These are phyloP conservation scores for Cheilinus undulatus DNA, from an alignment of 2,113 vertebrate genomes.

Conservation along the genomic window DNA sequence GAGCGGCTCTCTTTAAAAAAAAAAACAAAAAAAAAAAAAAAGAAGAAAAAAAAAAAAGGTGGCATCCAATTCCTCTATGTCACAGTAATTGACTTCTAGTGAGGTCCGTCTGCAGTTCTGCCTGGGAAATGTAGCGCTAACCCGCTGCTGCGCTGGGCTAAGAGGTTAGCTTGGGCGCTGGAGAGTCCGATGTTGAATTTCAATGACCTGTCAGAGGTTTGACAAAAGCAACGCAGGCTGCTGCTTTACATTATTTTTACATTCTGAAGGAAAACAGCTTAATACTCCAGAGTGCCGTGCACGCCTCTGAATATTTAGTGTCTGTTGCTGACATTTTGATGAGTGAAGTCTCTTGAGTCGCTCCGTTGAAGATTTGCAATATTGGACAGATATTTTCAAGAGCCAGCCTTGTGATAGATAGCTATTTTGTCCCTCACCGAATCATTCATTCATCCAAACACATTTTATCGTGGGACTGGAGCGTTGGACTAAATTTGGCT, in stretches of 20 bases:
- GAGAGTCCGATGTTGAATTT: constrained; percentile 69
- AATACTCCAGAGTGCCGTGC: constrained; percentile 70
- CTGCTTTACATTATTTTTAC: constrained; percentile 77
- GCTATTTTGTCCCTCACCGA: constrained; percentile 54
- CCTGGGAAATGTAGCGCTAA: constrained; percentile 35
- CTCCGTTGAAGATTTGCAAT: constrained; percentile 62
- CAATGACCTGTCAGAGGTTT: constrained; percentile 73
- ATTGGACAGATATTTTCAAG: constrained; percentile 71
- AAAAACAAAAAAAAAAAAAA: constrained; percentile 13
- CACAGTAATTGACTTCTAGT: constrained; percentile 63
- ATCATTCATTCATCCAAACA: constrained; percentile 59
- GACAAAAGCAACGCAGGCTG: constrained; percentile 65
- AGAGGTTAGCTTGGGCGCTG: constrained; percentile 48
- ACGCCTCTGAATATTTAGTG: constrained; percentile 74
- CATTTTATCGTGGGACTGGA: constrained; percentile 52
- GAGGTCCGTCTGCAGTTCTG: constrained; percentile 15
- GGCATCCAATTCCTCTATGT: constrained; percentile 57
- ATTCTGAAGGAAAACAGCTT: constrained; percentile 75
- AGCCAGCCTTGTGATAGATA: constrained; percentile 56
- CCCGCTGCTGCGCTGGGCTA: constrained; percentile 23
- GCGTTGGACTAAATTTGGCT: constrained; percentile 53
- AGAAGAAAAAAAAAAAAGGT: constrained; percentile 18
- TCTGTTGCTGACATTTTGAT: constrained; percentile 75
- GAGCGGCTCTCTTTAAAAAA: constrained; percentile 24
- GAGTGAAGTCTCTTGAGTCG: constrained; percentile 73